Conservation (phyloP, 2,888 invertebrate species). For the Cryptus viduatorius region DNA sequence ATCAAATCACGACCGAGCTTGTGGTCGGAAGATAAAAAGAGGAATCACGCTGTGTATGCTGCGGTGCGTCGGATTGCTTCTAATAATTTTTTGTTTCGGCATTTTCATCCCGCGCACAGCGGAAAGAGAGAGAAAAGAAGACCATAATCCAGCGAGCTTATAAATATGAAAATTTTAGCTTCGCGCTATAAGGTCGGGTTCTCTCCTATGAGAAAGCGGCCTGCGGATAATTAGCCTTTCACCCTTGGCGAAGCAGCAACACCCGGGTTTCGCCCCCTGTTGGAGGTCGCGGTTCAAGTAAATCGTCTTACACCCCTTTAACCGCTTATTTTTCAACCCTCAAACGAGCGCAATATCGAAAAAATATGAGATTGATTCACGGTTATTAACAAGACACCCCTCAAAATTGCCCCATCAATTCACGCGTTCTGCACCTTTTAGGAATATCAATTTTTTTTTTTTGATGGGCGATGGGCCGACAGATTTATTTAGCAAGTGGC, state of each 20-base stretch:
- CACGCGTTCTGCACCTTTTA: not conserved
- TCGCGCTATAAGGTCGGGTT: not conserved
- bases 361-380: not conserved
- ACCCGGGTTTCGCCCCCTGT: not conserved
- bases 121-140: not conserved
- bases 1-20: slow-evolving; percentile 10
- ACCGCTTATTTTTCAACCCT: not conserved
- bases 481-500: slow-evolving; percentile 27
- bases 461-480: not conserved
- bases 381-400: slow-evolving; percentile 1
- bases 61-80: not conserved
- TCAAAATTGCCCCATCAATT: slow-evolving; percentile 4
- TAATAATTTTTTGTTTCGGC: slow-evolving; percentile 14
- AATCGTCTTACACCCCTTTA: slow-evolving; percentile 12
- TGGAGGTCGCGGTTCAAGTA: not conserved
- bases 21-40: slow-evolving; percentile 2
- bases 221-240: slow-evolving; percentile 36
- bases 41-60: not conserved
- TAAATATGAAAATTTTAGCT: slow-evolving; percentile 18
- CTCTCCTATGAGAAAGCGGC: slow-evolving; percentile 4
- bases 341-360: not conserved
- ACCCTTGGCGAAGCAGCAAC: not conserved
- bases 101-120: not conserved
- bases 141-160: slow-evolving; percentile 21
- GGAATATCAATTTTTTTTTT: not conserved